Evolutionary conservation across 53 echinoderm and acorn worm genomes (phyloP).

Genomic region (Actinopyga echinites): DNA sequence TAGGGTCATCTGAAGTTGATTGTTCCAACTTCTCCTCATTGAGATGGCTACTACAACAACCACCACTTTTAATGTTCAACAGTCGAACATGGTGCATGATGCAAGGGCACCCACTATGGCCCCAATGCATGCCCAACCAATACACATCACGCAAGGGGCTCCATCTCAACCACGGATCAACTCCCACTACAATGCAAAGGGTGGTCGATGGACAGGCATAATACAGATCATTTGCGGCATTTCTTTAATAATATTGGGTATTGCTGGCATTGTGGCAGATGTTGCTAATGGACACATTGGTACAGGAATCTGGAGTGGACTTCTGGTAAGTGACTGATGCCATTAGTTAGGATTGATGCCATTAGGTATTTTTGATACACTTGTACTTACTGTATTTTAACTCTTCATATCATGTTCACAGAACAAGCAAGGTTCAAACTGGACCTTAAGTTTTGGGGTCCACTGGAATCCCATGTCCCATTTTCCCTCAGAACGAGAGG

Average conservation of each 20-base stretch:
- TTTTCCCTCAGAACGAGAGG: too few relatives aligned
- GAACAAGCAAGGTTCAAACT: too few relatives aligned
- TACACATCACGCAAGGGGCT: neutral
- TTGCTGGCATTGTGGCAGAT: neutral
- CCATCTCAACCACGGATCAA: neutral
- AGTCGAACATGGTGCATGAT: neutral
- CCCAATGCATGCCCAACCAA: neutral
- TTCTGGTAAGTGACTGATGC: neutral
- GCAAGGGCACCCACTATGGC: neutral
- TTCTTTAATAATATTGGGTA: neutral
- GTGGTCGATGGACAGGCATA: neutral
- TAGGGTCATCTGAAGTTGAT: too few relatives aligned
- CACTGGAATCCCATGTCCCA: too few relatives aligned
- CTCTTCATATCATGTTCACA: too few relatives aligned
- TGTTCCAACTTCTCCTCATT: too few relatives aligned
- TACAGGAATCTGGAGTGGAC: constrained; percentile 23
- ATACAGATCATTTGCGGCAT: neutral
- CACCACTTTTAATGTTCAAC: neutral
- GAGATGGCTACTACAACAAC: too few relatives aligned
- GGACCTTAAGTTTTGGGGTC: too few relatives aligned
- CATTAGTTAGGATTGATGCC: too few relatives aligned
- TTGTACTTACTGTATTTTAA: too few relatives aligned
- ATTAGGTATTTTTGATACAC: too few relatives aligned
- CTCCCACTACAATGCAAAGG: constrained; percentile 4
- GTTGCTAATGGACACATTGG: neutral